These are phyloP conservation scores for Ramphastos sulfuratus DNA, from an alignment of 2,113 vertebrate genomes.

Conservation along the genomic window DNA sequence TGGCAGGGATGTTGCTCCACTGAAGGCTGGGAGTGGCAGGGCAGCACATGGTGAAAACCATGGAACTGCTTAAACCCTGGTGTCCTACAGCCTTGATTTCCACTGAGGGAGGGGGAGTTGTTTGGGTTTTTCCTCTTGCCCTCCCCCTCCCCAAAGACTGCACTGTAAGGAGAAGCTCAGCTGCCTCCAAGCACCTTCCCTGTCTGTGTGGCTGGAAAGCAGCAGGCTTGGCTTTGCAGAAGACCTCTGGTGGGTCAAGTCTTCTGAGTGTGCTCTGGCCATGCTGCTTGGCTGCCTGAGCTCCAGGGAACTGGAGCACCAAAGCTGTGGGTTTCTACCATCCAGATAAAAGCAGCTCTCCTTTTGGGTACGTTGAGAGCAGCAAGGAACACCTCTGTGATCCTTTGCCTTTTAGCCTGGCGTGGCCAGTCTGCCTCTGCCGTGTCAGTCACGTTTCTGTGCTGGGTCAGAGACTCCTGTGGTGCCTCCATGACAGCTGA, in stretches of 20 bases:
- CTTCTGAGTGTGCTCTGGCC: background rate
- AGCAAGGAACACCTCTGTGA: rapidly evolving
- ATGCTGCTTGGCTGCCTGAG: rapidly evolving
- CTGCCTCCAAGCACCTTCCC: background rate
- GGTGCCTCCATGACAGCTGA: no score
- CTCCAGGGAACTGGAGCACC: background rate
- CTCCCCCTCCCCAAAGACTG: background rate
- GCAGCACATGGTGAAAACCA: background rate
- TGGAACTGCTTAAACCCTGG: background rate
- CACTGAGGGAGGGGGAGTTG: background rate
- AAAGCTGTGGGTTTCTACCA: background rate
- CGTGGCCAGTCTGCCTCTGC: background rate
- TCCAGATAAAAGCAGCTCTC: background rate
- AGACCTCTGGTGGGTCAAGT: background rate
- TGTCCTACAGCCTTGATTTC: background rate
- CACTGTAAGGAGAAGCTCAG: background rate
- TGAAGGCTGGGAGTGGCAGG: background rate
- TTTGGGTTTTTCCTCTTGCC: background rate
- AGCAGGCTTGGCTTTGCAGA: background rate
- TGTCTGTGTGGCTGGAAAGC: background rate
- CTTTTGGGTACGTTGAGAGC: background rate
- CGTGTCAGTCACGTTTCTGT: background rate
- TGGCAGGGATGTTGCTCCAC: rapidly evolving
- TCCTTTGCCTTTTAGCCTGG: background rate
- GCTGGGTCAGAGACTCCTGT: no score